A percentile compares a stretch with the other conserved stretches of the same genome.
These are phyloP conservation scores for Brachirus orientalis DNA, from an alignment of 2,113 vertebrate species.

Conservation along the genomic window DNA sequence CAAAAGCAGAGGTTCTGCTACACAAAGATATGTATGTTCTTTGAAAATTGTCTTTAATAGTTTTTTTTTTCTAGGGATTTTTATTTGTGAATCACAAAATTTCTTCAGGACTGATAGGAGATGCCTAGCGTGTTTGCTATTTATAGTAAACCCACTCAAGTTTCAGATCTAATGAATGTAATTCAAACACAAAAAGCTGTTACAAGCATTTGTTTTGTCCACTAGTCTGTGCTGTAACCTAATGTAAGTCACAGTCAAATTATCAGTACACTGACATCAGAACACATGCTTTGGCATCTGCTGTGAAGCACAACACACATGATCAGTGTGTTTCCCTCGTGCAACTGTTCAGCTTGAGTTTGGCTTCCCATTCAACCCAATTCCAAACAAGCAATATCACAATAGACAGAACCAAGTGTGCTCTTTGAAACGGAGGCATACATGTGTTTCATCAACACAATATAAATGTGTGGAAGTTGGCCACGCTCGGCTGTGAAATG, in stretches of 20 bases:
- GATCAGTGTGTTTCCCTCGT: constrained; percentile 1
- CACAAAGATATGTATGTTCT: too few relatives aligned
- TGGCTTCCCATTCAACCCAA: neutral
- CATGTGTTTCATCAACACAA: constrained; percentile 28
- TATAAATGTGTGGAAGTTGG: constrained; percentile 19
- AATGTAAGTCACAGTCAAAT: constrained; percentile 32
- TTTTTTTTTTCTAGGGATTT: too few relatives aligned
- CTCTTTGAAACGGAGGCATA: neutral
- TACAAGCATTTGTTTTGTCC: constrained; percentile 41
- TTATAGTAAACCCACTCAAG: neutral
- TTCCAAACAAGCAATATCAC: constrained; percentile 16
- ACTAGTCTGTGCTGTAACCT: constrained; percentile 80
- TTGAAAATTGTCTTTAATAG: too few relatives aligned
- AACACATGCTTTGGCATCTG: neutral
- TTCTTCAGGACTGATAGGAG: too few relatives aligned
- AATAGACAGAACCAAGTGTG: neutral
- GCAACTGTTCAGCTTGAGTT: constrained; percentile 5
- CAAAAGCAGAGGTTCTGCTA: too few relatives aligned
- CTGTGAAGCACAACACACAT: neutral
- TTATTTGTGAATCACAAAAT: too few relatives aligned
- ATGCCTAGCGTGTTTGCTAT: neutral
- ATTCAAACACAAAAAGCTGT: neutral
- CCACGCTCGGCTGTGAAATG: constrained; percentile 9
- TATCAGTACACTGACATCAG: neutral
- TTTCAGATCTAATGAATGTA: neutral